Evolutionary conservation across 2,888 invertebrate species (phyloP).

Genomic region (Hirtodrosophila duncani): DNA sequence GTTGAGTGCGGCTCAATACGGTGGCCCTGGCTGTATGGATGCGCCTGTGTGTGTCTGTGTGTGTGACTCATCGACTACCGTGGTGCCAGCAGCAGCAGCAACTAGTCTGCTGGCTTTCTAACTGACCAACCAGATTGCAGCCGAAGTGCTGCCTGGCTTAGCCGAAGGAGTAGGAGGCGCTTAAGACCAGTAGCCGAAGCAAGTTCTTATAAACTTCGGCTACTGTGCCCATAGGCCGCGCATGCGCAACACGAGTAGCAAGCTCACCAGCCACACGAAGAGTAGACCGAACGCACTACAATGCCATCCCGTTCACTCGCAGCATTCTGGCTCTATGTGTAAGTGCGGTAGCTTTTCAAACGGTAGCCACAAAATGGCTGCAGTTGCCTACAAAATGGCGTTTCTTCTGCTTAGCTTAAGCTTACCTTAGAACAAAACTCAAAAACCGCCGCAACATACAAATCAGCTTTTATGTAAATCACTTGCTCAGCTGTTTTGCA

Average conservation of each 20-base stretch:
- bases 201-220: slow-evolving; percentile 59
- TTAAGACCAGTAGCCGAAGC: slow-evolving; percentile 78
- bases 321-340: slow-evolving; percentile 29
- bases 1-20: slow-evolving; percentile 52
- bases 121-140: slow-evolving; percentile 49
- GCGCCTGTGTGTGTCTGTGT: slow-evolving; percentile 25
- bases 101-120: slow-evolving; percentile 53
- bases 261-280: too few relatives aligned
- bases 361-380: slow-evolving; percentile 65
- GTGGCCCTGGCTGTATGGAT: slow-evolving; percentile 27
- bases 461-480: too few relatives aligned
- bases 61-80: slow-evolving; percentile 61
- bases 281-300: too few relatives aligned
- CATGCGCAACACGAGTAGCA: slow-evolving; percentile 70
- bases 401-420: slow-evolving; percentile 28
- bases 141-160: slow-evolving; percentile 41
- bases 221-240: slow-evolving; percentile 68
- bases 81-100: slow-evolving; percentile 24
- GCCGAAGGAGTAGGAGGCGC: slow-evolving; percentile 77
- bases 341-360: slow-evolving; percentile 45
- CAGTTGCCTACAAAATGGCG: too few relatives aligned
- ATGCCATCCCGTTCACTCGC: slow-evolving; percentile 16
- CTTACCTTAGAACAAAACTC: slow-evolving; percentile 7
- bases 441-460: slow-evolving; percentile 3
- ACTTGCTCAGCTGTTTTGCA: not conserved